Evolutionary conservation across 1,140 invertebrate species (phyloP), one percentile per base, ranked within the genome.

Genomic region (Colletes gigas): DNA sequence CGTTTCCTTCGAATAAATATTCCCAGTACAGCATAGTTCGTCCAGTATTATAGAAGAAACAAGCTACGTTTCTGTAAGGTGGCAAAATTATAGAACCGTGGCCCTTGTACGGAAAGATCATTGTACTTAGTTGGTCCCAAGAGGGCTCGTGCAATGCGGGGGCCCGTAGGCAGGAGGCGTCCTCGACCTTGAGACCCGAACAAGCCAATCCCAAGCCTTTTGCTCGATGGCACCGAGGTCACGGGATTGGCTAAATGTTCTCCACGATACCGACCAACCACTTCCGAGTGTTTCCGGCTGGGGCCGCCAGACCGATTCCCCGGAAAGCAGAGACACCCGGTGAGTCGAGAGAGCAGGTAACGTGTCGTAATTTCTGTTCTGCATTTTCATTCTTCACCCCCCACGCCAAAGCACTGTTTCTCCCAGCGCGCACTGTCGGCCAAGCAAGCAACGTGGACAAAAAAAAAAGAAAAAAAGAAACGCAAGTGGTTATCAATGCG

Each of bases 161-260:
- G 54, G 73, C 66, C 54, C 62, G 76, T 86, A 74, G 76, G 57
- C 30, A 86, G 80, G 78, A 78, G 84, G 70, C 65, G 60, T 77
- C 78, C 71, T 71, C 78, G 60, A 59, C 75, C 84, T 83, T 83
- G 81, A 78, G 55, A 54, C 59, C 39, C 21, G 41, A 44, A 77
- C 19, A 77, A 81, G 78, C 84, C 84, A 87, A 87, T 87, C 84
- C 85, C 84, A 83, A 78, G 81, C 81, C 77, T 73, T 30, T 30
- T 30, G 30, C 30, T 69, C 71, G 63, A 55, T 70, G 60, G 55
- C 63, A 54, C 39, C 65, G 73, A 60, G 66, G 63, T 52, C 60
- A 57, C 63, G 85, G 85, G 85, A 87, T 87, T 87, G 84, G 84
- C 72, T 83, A 59, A 75, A 73, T 52, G 81, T 87, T 87, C 85